These are phyloP conservation scores for Pyxicephalus adspersus DNA, from an alignment of 2,113 vertebrate species.

Conservation along the genomic window DNA sequence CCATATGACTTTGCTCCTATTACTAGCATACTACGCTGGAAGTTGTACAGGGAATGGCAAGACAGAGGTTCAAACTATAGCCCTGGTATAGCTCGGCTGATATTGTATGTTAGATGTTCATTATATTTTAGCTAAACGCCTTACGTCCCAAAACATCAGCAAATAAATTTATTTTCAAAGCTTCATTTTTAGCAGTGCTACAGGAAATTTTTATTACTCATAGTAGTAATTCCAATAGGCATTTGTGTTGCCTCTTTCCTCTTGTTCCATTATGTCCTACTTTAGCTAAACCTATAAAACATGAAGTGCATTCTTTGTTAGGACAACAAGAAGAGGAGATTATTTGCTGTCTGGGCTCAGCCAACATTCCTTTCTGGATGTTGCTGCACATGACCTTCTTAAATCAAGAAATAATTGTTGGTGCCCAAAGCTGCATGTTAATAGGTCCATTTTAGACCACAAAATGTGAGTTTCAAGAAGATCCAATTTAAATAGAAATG, in stretches of 20 bases:
- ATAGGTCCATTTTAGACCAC: background rate
- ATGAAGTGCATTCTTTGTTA: background rate
- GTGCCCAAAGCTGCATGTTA: background rate
- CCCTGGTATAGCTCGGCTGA: too few species aligned
- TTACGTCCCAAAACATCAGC: too few species aligned
- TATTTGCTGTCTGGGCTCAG: background rate
- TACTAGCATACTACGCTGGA: background rate
- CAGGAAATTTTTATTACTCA: too few species aligned
- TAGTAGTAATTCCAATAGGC: background rate
- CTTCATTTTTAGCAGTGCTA: too few species aligned
- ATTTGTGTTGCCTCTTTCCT: background rate
- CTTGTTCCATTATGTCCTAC: background rate
- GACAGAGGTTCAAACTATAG: too few species aligned
- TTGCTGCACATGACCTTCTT: constrained; percentile 24
- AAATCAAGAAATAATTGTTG: background rate
- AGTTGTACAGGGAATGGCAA: too few species aligned
- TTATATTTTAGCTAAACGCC: too few species aligned
- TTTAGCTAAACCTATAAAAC: background rate
- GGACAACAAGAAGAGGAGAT: background rate
- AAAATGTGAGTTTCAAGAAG: background rate
- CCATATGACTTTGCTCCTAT: constrained; percentile 5
- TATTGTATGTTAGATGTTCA: too few species aligned
- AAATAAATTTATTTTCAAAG: too few species aligned
- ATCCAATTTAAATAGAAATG: background rate
- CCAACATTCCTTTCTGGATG: constrained; percentile 18